These are phyloP conservation scores for Rhinella marina DNA, from an alignment of 2,797 vertebrate genomes.

Conservation along the genomic window DNA sequence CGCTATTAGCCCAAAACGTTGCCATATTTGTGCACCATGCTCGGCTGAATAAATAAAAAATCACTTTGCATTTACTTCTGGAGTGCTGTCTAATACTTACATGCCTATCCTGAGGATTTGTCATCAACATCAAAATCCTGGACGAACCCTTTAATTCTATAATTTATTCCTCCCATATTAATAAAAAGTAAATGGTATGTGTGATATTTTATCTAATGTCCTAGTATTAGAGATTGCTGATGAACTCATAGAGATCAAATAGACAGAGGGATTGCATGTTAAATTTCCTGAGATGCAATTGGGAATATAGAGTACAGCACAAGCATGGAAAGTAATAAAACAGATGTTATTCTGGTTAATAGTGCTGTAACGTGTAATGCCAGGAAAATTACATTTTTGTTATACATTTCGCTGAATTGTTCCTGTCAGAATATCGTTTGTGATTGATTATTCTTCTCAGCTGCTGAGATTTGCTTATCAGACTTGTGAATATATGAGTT, in stretches of 20 bases:
- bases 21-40: too few species aligned
- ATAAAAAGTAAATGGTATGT: background rate
- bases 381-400: constrained; percentile 49
- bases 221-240: background rate
- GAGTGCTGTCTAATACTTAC: too few species aligned
- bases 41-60: too few species aligned
- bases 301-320: constrained; percentile 17
- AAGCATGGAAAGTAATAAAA: constrained; percentile 25
- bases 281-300: background rate
- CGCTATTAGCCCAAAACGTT: too few species aligned
- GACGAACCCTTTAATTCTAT: background rate
- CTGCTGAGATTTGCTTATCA: constrained; percentile 34
- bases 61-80: too few species aligned
- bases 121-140: too few species aligned
- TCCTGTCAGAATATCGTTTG: constrained; percentile 35
- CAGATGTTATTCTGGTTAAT: constrained; percentile 46
- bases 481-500: constrained; percentile 5
- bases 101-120: too few species aligned
- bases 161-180: background rate
- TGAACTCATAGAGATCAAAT: background rate
- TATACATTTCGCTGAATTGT: constrained; percentile 27
- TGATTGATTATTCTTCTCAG: constrained; percentile 22
- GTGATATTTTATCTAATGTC: background rate
- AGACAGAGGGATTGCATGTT: background rate
- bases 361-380: constrained; percentile 36